Percentiles rank a stretch among this genome's conserved stretches.
These are phyloP conservation scores for Macrobrachium rosenbergii DNA, from an alignment of 1,140 invertebrate species.

Conservation along the genomic window DNA sequence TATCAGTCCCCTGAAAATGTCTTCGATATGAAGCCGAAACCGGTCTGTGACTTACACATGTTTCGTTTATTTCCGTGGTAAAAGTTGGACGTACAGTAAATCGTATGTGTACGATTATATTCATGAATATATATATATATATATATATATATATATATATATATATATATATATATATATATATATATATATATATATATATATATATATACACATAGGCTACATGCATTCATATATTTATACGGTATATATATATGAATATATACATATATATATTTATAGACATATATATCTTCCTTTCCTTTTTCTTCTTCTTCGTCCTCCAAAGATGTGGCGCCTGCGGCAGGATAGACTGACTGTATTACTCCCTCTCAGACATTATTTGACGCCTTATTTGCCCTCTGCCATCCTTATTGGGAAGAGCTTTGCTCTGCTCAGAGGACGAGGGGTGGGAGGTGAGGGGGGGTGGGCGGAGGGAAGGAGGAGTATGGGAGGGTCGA, in stretches of 20 bases:
- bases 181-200: not conserved
- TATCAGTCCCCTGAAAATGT: too few relatives aligned
- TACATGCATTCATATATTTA: not conserved
- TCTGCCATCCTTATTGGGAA: too few relatives aligned
- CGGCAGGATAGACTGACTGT: too few relatives aligned
- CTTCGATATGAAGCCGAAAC: too few relatives aligned
- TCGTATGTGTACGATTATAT: not conserved
- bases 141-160: constrained; percentile 27
- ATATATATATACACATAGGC: not conserved
- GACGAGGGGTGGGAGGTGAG: not conserved
- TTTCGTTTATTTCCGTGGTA: too few relatives aligned
- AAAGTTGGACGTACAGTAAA: not conserved
- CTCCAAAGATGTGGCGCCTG: too few relatives aligned
- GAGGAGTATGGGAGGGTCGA: too few relatives aligned
- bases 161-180: constrained; percentile 5
- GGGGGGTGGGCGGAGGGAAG: too few relatives aligned
- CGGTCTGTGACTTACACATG: too few relatives aligned
- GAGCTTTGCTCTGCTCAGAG: too few relatives aligned
- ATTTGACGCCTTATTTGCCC: too few relatives aligned
- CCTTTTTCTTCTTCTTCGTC: not conserved
- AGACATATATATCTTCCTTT: not conserved
- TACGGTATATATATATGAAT: not conserved
- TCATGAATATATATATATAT: constrained; percentile 16
- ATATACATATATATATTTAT: not conserved
- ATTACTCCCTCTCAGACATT: too few relatives aligned